phyloP scores from a whole-genome alignment of 2,113 vertebrate species.

The Ciconia stormi region DNA sequence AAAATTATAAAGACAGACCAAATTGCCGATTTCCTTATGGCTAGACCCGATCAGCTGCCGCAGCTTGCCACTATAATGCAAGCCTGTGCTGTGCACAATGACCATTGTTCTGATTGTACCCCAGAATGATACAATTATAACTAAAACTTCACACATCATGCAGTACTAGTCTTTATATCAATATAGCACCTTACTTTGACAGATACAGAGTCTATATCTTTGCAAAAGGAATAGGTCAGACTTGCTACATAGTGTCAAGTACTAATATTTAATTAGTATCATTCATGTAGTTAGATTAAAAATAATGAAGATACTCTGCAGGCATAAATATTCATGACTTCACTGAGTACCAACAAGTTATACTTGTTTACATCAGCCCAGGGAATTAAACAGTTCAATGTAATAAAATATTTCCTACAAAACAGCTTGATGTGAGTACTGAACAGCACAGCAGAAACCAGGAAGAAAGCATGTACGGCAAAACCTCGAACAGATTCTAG shows the following conservation, averaged over 20 bases:
- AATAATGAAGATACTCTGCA: background rate
- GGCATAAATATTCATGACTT: background rate
- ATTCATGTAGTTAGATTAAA: background rate
- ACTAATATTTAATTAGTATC: background rate
- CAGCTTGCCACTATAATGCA: fast-evolving
- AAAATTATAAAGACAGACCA: background rate
- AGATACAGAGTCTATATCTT: background rate
- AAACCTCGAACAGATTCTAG: background rate
- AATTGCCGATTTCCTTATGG: background rate
- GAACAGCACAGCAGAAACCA: background rate
- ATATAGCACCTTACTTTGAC: background rate
- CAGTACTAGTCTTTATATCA: background rate
- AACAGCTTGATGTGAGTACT: background rate
- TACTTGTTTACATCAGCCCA: background rate
- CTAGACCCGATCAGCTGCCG: fast-evolving
- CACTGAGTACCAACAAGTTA: background rate
- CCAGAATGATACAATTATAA: background rate
- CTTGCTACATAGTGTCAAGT: background rate
- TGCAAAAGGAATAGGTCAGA: background rate
- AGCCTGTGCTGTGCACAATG: background rate
- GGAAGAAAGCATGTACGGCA: background rate
- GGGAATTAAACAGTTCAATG: background rate
- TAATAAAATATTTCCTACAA: background rate
- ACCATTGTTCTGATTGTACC: fast-evolving
- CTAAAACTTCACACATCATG: background rate